Evolutionary conservation across 2,113 vertebrate genomes (phyloP), one percentile per base, ranked within the genome.

Genomic region (Falco punctatus): DNA sequence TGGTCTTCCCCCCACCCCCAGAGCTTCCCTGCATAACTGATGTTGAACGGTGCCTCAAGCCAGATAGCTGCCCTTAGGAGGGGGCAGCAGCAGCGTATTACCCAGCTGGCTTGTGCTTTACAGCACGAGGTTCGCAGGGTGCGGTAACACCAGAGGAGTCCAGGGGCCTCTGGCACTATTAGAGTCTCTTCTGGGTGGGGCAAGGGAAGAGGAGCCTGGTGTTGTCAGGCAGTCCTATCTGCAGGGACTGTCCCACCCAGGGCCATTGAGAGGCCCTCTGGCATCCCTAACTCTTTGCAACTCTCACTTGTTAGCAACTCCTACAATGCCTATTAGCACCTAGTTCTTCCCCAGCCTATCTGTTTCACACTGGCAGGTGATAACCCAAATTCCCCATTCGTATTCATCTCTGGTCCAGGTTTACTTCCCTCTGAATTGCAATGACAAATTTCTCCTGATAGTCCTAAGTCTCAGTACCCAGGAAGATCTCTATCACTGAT

Each of bases 1-100:
- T 33, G 23, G 9, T 57, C 33, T 28, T 44, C 14, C 18, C 16
- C 5, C 8, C 17, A 13, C 0, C 28, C 38, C 20, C 51, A 35
- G 19, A 81, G 17, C 28, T 21, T 11, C 16, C 40, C 73, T 46
- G 32, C 21, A 5, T 21, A 16, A 33, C 10, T 79, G 48, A 11
- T 49, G 30, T 5, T 11, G 38, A 32, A 52, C 35, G 9, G 55
- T 28, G 27, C 61, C 74, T 52, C 57, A 6, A 46, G 48, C 21
- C 55, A 28, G 67, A 35, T 4, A 19, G 55, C 22, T 46, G 40
- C 10, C n/a, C 33, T 12, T 0, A 3, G 30, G 33, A 1, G 0
- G 15, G 8, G 44, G 14, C 12, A 22, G 67, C 61, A 79, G 19
- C 48, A 26, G 38, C n/a, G 10, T 23, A 2, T 44, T 5, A 1